These are phyloP conservation scores for Tachuris rubrigastra DNA, from an alignment of 2,113 vertebrate species.

Conservation along the genomic window DNA sequence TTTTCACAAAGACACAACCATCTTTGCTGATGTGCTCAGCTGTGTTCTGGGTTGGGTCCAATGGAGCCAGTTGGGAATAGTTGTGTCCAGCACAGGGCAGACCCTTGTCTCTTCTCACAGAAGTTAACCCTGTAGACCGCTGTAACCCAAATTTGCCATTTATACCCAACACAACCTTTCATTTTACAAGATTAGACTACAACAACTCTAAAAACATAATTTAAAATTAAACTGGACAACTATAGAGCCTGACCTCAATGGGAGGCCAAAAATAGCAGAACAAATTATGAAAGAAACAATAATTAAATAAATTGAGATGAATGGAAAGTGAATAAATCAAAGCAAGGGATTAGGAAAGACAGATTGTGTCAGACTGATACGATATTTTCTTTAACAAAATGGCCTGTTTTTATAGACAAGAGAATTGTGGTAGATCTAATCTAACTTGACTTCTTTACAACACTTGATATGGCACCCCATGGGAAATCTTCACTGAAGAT, in stretches of 20 bases:
- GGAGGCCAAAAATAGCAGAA: neutral
- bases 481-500: slow-evolving; percentile 3
- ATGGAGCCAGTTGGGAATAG: rapidly evolving
- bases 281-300: neutral
- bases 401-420: neutral
- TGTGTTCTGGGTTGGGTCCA: neutral
- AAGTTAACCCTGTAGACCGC: neutral
- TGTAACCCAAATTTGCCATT: neutral
- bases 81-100: neutral
- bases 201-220: neutral
- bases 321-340: neutral
- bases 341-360: neutral
- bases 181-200: neutral
- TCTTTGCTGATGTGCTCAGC: neutral
- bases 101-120: neutral
- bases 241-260: neutral
- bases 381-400: neutral
- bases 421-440: neutral
- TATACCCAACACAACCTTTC: neutral
- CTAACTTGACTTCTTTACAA: neutral
- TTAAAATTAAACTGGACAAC: neutral
- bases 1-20: neutral
- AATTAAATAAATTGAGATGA: neutral
- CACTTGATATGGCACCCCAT: neutral
- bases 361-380: neutral